Percentiles rank a stretch among this genome's conserved stretches.
Conservation (phyloP, 2,113 vertebrate species). For the Percina caprodes region DNA sequence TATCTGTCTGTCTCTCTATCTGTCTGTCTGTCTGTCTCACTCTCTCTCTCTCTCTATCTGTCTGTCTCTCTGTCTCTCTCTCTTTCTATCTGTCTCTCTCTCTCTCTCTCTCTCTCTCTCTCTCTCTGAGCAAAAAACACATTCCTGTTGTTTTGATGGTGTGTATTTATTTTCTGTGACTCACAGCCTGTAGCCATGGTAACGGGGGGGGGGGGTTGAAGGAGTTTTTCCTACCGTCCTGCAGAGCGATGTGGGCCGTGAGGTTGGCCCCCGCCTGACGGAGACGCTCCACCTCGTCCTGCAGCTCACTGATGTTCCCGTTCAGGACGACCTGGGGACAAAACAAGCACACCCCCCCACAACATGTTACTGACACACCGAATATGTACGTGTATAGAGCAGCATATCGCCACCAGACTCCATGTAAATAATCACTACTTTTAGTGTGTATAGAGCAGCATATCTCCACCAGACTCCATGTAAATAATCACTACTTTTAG, state of each 20-base stretch:
- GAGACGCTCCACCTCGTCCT: conserved; percentile 56
- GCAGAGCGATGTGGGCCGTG: conserved; percentile 52
- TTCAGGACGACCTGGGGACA: conserved; percentile 66
- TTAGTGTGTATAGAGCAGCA: no score
- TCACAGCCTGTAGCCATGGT: conserved; percentile 59
- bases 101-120: not conserved
- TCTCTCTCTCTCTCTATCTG: not conserved
- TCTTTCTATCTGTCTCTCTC: no score
- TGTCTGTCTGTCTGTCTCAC: no score
- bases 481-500: no score
- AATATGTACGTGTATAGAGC: no score
- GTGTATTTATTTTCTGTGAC: conserved; percentile 73
- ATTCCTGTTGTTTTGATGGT: conserved; percentile 19
- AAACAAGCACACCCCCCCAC: conserved; percentile 20
- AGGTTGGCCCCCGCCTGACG: conserved; percentile 70
- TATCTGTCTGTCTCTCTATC: no score
- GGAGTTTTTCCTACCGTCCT: conserved; percentile 80
- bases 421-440: no score
- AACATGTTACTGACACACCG: no score
- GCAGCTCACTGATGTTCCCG: conserved; percentile 70
- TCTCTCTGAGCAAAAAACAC: conserved; percentile 1
- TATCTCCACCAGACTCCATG: no score
- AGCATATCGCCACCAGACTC: no score
- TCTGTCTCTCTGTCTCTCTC: not conserved
- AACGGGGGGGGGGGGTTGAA: no score